Base-by-base conservation (phyloP, 1,140 invertebrate genomes). In the Megathymus violae region DNA sequence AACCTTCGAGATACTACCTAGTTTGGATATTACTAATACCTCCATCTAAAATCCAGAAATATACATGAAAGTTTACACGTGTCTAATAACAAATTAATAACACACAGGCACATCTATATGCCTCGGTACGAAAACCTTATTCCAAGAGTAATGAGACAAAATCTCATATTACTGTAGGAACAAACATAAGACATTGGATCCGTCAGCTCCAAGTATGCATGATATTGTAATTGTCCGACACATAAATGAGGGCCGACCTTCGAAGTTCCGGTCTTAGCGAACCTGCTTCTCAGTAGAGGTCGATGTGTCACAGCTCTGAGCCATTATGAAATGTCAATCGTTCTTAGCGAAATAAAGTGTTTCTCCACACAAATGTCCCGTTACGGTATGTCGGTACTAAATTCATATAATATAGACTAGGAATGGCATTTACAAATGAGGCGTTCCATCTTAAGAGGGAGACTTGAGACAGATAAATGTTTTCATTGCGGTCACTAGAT, bases 181-280 rank as follows among this genome's bases (percentile, higher is more conserved):
- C 4, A 9, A 25, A 15, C 13, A 9, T n/a, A 51, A 25, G 60
- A 62, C 48, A 62, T 14, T 15, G n/a, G 2, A 43, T 43, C 19
- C 16, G 40, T 58, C 52, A 58, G 6, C 27, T 44, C n/a, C 40
- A 43, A 19, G 22, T 41, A 25, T 34, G 46, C 31, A 46, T 16
- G 15, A 36, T 36, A 36, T 19, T 27, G 41, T 11, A 19, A 36
- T 59, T 47, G 31, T 47, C 43, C 41, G 7, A 59, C 25, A 36
- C 25, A 38, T 34, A 46, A 19, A 34, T 47, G 38, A 59, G 54
- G 54, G 41, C 54, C 43, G 54, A 59, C 54, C 54, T 59, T 59
- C 43, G 36, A 22, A 11, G 44, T 47, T 59, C 54, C 54, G 54
- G 54, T 59, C 46, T 44, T 22, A 47, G 46, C 54, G 19, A 47